A percentile compares a stretch with the other conserved stretches of the same genome.
Evolutionary conservation across 2,797 vertebrate genomes (phyloP).

Genomic region (Rachycentron canadum): DNA sequence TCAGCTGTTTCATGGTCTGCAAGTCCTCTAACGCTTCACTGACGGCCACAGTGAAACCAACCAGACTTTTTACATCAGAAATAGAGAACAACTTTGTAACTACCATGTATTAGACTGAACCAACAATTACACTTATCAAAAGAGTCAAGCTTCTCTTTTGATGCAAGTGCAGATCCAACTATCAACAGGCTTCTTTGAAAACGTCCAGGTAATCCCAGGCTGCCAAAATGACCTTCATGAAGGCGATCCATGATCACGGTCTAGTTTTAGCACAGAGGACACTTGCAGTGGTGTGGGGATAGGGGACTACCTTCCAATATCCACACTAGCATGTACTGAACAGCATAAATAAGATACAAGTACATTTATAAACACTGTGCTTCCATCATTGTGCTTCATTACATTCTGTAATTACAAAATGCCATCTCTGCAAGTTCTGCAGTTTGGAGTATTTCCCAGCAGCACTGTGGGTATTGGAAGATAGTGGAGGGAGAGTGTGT

Average conservation of each 20-base stretch:
- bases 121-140: conserved; percentile 39
- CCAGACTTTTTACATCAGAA: conserved; percentile 81
- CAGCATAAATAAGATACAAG: background rate
- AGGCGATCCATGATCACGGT: conserved; percentile 60
- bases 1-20: conserved; percentile 11
- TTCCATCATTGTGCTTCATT: conserved; percentile 14
- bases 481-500: conserved; percentile 75
- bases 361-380: conserved; percentile 7
- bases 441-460: conserved; percentile 41
- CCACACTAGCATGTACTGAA: conserved; percentile 61
- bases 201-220: conserved; percentile 71
- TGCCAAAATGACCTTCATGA: conserved; percentile 83
- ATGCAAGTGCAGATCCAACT: conserved; percentile 44
- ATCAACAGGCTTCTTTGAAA: conserved; percentile 48
- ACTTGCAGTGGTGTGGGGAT: conserved; percentile 72
- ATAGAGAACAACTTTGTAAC: conserved; percentile 71
- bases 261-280: conserved; percentile 72
- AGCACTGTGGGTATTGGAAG: conserved; percentile 79
- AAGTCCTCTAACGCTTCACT: conserved; percentile 41
- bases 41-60: conserved; percentile 54
- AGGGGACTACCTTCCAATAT: conserved; percentile 77
- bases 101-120: conserved; percentile 35
- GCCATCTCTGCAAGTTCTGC: conserved; percentile 23
- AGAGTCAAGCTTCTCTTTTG: conserved; percentile 50
- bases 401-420: background rate